Evolutionary conservation across 2,113 vertebrate genomes (phyloP), one percentile per base, ranked within the genome.

Genomic region (Nothocercus julius): DNA sequence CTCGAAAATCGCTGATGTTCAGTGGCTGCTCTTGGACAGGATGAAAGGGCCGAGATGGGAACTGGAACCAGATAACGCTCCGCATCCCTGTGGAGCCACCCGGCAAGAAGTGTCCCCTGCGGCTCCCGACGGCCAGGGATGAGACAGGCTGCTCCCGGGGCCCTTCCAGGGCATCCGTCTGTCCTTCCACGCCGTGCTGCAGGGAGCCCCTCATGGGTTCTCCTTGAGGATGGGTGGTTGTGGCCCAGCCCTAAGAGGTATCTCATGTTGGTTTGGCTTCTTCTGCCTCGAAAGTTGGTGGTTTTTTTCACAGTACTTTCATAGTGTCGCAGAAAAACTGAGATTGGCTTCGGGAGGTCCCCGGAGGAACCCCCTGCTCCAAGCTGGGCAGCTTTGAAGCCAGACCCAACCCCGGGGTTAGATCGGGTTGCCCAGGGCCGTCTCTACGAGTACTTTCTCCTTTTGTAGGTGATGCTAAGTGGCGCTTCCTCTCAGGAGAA

Each of bases 351-450:
- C 14, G 10, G n/a, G 17, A 42, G 32, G 40, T 36, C 49, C 10
- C 1, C 2, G 19, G 56, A 16, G 9, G 64, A 70, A 40, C 11
- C 2, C 38, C 24, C 34, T 9, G 28, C 56, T 54, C 27, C 0
- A 2, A 3, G 7, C 3, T 5, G 42, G 24, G 11, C 11, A 1
- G 32, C 24, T 9, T 7, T 5, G 30, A 47, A 2, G 11, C 18
- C 22, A 5, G 54, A 22, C 1, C 64, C 49, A 17, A 25, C 49
- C 42, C 30, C n/a, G 10, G 2, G 0, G 32, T 9, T 2, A 1
- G 34, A 25, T 7, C 1, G 8, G 38, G 58, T 64, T 9, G 34
- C 49, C n/a, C 59, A 11, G 11, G 49, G 51, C 28, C 51, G 2
- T 4, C 7, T 5, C 34, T 47, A 49, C 47, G 47, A 22, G 19